Conservation (phyloP, 1,140 invertebrate genomes). For the Drosophila fuyamai region DNA sequence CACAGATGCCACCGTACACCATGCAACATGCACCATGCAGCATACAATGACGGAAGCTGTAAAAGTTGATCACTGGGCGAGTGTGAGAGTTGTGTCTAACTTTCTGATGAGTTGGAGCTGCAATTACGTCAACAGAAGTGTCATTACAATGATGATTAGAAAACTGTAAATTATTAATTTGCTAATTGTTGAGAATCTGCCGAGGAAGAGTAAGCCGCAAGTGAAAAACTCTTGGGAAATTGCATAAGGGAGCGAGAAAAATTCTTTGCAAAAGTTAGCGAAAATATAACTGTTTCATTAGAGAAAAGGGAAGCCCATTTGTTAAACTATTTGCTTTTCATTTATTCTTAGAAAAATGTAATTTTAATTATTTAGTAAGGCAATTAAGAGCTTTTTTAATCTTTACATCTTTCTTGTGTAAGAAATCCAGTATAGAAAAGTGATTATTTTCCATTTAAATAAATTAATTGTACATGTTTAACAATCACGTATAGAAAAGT, state of each 20-base stretch:
- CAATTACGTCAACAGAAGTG: conserved; percentile 71
- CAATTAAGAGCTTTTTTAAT: too few species aligned
- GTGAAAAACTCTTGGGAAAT: conserved; percentile 17
- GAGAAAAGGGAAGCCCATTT: too few species aligned
- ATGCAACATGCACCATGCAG: not conserved
- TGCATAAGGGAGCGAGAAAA: not conserved
- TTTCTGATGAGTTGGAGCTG: conserved; percentile 68
- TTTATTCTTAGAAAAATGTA: too few species aligned
- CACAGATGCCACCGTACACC: conserved; percentile 38
- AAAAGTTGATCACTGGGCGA: conserved; percentile 49
- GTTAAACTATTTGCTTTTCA: not conserved
- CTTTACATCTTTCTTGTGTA: too few species aligned
- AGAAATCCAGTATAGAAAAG: too few species aligned
- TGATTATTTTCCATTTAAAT: too few species aligned
- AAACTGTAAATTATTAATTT: conserved; percentile 67
- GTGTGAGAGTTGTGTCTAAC: conserved; percentile 47
- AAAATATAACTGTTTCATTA: conserved; percentile 9
- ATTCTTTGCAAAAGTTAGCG: not conserved
- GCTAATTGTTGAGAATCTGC: conserved; percentile 52
- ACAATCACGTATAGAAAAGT: too few species aligned
- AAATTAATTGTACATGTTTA: too few species aligned
- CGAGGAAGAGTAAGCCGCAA: not conserved
- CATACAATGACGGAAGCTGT: conserved; percentile 68
- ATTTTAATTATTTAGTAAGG: too few species aligned
- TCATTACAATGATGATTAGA: conserved; percentile 62